Evolutionary conservation across 92 coral and sea anemone genomes (phyloP).

Genomic region (Actinernus sp.): DNA sequence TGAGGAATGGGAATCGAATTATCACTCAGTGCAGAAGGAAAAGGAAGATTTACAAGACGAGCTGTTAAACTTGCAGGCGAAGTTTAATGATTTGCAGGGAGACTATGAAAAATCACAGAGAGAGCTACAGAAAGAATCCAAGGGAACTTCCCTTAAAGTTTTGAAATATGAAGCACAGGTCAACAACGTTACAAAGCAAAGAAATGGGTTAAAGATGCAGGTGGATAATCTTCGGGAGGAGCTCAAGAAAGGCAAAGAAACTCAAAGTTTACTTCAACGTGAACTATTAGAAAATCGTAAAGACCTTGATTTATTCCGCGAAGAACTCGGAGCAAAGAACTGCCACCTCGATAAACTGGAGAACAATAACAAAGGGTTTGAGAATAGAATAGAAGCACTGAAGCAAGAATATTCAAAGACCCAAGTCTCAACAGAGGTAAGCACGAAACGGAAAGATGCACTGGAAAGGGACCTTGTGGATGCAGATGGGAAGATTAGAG

Average conservation of each 20-base stretch:
- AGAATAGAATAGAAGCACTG: conserved; percentile 80
- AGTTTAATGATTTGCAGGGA: conserved; percentile 83
- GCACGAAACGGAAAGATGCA: conserved; percentile 82
- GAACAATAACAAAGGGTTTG: conserved; percentile 83
- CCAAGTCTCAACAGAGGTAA: conserved; percentile 86
- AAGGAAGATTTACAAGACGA: conserved; percentile 95
- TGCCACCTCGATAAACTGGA: conserved; percentile 83
- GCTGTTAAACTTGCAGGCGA: conserved; percentile 70
- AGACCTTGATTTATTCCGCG: conserved; percentile 79
- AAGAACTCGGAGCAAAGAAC: conserved; percentile 82
- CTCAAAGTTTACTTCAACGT: conserved; percentile 81
- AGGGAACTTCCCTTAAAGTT: conserved; percentile 81
- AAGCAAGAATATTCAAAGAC: conserved; percentile 90
- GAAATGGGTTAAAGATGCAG: conserved; percentile 89
- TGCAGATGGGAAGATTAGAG: conserved; percentile 80
- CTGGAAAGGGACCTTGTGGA: conserved; percentile 80
- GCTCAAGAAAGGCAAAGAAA: conserved; percentile 82
- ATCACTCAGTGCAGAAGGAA: conserved; percentile 87
- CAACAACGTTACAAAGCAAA: conserved; percentile 84
- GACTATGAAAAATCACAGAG: conserved; percentile 87
- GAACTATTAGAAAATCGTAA: conserved; percentile 90
- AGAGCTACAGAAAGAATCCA: conserved; percentile 89
- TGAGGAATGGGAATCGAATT: conserved; percentile 93
- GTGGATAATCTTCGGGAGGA: conserved; percentile 85
- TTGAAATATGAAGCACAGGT: conserved; percentile 92